phyloP scores from a whole-genome alignment of 2,797 vertebrate species.

The Acestrorhynchus altus region DNA sequence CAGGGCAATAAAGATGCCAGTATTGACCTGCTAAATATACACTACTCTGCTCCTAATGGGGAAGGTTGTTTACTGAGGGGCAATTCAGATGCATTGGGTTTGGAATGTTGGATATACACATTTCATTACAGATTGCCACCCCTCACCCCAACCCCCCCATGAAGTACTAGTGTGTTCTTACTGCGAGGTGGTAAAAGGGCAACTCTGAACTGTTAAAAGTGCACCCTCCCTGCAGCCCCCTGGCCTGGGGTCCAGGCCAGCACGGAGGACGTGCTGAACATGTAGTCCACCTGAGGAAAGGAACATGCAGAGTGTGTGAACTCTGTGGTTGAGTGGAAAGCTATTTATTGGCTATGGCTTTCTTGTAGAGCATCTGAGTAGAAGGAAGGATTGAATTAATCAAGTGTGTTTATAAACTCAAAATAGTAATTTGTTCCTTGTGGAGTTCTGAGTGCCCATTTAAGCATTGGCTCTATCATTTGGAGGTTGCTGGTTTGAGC shows the following conservation, averaged over 20 bases:
- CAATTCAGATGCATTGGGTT: too few species aligned
- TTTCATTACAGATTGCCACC: too few species aligned
- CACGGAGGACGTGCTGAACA: background rate
- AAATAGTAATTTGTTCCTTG: too few species aligned
- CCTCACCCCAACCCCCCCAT: background rate
- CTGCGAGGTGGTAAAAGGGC: background rate
- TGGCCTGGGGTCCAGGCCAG: background rate
- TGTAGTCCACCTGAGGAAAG: background rate
- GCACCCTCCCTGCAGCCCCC: background rate
- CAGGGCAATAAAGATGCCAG: background rate
- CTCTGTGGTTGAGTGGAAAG: background rate
- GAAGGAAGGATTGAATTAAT: background rate
- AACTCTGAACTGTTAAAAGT: background rate
- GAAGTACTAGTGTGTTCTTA: background rate
- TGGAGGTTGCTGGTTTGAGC: too few species aligned
- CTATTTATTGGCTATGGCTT: background rate
- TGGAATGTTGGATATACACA: too few species aligned
- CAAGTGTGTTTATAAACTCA: too few species aligned
- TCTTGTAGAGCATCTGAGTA: background rate
- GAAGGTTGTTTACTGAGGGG: too few species aligned
- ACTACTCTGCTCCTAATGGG: background rate
- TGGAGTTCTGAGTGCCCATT: too few species aligned
- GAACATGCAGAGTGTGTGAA: background rate
- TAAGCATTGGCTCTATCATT: too few species aligned
- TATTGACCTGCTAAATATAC: conserved; percentile 1